Evolutionary conservation across 1,140 invertebrate genomes (phyloP).

Genomic region (Thaumatotibia leucotreta): DNA sequence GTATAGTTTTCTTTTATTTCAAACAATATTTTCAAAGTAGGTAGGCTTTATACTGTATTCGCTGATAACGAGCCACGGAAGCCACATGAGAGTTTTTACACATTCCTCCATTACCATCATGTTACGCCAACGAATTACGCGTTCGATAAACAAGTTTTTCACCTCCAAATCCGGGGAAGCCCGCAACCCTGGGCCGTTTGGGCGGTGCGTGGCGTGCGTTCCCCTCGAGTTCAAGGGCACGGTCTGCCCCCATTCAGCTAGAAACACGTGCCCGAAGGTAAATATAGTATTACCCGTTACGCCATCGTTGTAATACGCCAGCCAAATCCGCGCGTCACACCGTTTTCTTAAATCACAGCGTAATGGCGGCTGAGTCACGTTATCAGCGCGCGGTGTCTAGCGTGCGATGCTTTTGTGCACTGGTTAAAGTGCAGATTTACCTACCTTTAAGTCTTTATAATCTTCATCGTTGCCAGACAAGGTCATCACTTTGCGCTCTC

Average conservation of each 20-base stretch:
- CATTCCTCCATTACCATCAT: not conserved
- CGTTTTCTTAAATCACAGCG: slow-evolving; percentile 5
- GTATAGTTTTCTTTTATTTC: no score
- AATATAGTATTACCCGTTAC: slow-evolving; percentile 67
- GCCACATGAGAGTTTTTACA: not conserved
- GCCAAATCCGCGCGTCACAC: slow-evolving; percentile 22
- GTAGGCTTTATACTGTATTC: not conserved
- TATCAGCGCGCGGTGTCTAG: not conserved
- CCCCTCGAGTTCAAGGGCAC: slow-evolving; percentile 63
- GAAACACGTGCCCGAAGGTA: slow-evolving; percentile 70
- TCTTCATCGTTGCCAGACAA: not conserved
- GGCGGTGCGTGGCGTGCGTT: slow-evolving; percentile 63
- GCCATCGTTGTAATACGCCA: slow-evolving; percentile 38
- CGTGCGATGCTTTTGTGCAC: not conserved
- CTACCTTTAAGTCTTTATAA: not conserved
- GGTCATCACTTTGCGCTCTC: not conserved
- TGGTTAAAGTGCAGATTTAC: not conserved
- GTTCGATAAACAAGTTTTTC: not conserved
- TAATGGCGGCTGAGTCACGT: slow-evolving; percentile 4
- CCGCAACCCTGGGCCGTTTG: slow-evolving; percentile 35
- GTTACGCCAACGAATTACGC: not conserved
- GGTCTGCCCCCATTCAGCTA: slow-evolving; percentile 62
- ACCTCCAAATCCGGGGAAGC: not conserved
- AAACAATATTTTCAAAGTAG: no score
- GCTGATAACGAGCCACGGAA: no score